Percentiles rank a stretch among this genome's conserved stretches.
Evolutionary conservation across 2,888 invertebrate genomes (phyloP).

Genomic region (Drosophila gaucha): DNA sequence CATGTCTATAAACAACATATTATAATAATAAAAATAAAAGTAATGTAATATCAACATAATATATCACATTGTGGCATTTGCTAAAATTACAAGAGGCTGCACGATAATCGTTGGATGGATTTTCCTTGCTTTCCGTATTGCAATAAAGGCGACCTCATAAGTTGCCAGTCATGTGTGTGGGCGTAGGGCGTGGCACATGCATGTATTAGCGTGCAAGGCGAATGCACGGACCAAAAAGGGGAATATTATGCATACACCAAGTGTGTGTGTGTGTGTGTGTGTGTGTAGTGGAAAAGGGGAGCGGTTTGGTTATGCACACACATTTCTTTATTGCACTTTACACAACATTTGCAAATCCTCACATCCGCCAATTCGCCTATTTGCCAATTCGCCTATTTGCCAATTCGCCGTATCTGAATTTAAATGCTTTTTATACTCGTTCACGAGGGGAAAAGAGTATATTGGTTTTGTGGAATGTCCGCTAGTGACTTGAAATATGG

Average conservation of each 20-base stretch:
- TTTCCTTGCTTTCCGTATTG: constrained; percentile 15
- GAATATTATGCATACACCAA: constrained; percentile 16
- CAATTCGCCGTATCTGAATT: constrained; percentile 7
- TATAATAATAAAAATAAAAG: neutral
- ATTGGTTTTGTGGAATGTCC: too few relatives aligned
- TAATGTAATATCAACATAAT: neutral
- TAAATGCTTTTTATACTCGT: too few relatives aligned
- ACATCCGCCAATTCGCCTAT: neutral
- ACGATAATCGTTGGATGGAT: constrained; percentile 16
- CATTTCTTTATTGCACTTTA: constrained; percentile 30
- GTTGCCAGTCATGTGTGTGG: constrained; percentile 30
- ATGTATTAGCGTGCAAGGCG: constrained; percentile 5
- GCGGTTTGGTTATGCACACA: neutral
- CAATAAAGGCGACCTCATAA: constrained; percentile 42
- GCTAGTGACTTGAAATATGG: too few relatives aligned
- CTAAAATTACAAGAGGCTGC: neutral
- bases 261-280: neutral
- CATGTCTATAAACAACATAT: neutral
- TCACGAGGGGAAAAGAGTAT: too few relatives aligned
- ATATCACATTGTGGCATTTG: neutral
- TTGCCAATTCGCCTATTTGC: constrained; percentile 8
- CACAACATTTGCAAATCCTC: constrained; percentile 24
- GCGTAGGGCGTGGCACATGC: constrained; percentile 30
- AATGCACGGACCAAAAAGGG: neutral
- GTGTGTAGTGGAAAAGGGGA: neutral